Percentiles rank a stretch among this genome's conserved stretches.
Evolutionary conservation across 2,797 vertebrate genomes (phyloP).

Genomic region (Pangasius macronema): DNA sequence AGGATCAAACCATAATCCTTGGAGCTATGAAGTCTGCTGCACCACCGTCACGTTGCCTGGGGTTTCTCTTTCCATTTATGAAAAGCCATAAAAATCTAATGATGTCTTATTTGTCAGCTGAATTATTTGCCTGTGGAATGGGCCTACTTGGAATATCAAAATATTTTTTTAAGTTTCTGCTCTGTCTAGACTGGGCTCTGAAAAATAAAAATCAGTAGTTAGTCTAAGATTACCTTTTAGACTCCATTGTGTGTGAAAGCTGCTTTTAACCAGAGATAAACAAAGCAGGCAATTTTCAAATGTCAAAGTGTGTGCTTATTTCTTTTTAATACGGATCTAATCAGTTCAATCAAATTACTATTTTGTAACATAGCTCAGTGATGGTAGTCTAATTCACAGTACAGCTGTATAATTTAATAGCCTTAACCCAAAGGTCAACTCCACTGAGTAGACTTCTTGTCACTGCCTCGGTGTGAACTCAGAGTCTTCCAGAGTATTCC

Average conservation of each 20-base stretch:
- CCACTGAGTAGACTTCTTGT: slow-evolving; percentile 40
- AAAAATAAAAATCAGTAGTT: slow-evolving; percentile 44
- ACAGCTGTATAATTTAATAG: slow-evolving; percentile 57
- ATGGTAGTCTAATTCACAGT: slow-evolving; percentile 43
- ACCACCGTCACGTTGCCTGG: background rate
- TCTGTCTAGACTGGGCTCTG: slow-evolving; percentile 7
- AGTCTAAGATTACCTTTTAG: slow-evolving; percentile 54
- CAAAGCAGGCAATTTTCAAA: slow-evolving; percentile 56
- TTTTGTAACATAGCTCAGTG: slow-evolving; percentile 50
- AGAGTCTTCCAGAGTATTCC: slow-evolving; percentile 28
- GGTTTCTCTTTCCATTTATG: slow-evolving; percentile 22
- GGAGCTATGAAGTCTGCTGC: slow-evolving; percentile 2
- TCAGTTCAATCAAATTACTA: slow-evolving; percentile 56
- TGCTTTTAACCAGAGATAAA: slow-evolving; percentile 61
- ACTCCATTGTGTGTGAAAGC: slow-evolving; percentile 42
- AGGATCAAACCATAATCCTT: background rate
- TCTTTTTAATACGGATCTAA: slow-evolving; percentile 53
- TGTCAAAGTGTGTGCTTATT: slow-evolving; percentile 43
- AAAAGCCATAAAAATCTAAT: slow-evolving; percentile 48
- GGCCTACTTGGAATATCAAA: slow-evolving; percentile 41
- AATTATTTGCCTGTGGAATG: slow-evolving; percentile 40
- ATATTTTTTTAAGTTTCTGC: slow-evolving; percentile 26
- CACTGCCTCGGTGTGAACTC: slow-evolving; percentile 26
- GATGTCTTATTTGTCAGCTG: slow-evolving; percentile 50
- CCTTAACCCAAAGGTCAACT: slow-evolving; percentile 50